Conservation (phyloP, 2,888 invertebrate species). For the Megamerina dolium region DNA sequence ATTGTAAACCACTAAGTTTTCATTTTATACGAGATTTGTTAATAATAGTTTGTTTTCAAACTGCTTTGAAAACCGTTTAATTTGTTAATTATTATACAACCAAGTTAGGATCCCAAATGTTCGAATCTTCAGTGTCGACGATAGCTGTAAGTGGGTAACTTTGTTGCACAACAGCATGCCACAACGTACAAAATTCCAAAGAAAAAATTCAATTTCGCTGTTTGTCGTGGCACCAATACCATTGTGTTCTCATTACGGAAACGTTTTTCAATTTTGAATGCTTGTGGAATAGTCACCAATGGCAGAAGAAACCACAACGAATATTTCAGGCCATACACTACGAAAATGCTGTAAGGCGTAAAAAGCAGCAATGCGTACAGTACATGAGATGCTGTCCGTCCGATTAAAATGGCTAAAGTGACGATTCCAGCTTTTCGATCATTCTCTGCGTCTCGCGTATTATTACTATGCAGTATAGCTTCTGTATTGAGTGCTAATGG, state of each 20-base stretch:
- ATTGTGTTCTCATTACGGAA: conserved; percentile 75
- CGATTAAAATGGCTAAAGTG: conserved; percentile 89
- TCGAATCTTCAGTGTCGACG: conserved; percentile 34
- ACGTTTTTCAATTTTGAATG: conserved; percentile 84
- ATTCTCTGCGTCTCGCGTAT: conserved; percentile 83
- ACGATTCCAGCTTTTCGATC: conserved; percentile 88
- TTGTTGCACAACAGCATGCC: conserved; percentile 67
- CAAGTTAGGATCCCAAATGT: no score
- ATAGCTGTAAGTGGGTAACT: conserved; percentile 52
- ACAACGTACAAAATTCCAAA: conserved; percentile 86
- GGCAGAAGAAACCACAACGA: conserved; percentile 86
- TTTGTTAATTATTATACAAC: no score
- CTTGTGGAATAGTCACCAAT: conserved; percentile 76
- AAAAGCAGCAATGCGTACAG: conserved; percentile 85
- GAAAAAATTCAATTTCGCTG: conserved; percentile 84
- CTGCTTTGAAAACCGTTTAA: no score
- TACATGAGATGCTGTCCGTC: conserved; percentile 84
- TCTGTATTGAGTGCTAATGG: conserved; percentile 91
- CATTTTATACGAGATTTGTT: no score
- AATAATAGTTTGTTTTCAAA: no score
- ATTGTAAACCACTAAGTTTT: no score
- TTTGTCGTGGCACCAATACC: conserved; percentile 76
- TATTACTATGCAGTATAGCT: conserved; percentile 92
- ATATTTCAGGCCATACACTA: conserved; percentile 76
- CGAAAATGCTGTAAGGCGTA: conserved; percentile 83